Evolutionary conservation across 2,113 vertebrate species (phyloP).

Genomic region (Motacilla alba): DNA sequence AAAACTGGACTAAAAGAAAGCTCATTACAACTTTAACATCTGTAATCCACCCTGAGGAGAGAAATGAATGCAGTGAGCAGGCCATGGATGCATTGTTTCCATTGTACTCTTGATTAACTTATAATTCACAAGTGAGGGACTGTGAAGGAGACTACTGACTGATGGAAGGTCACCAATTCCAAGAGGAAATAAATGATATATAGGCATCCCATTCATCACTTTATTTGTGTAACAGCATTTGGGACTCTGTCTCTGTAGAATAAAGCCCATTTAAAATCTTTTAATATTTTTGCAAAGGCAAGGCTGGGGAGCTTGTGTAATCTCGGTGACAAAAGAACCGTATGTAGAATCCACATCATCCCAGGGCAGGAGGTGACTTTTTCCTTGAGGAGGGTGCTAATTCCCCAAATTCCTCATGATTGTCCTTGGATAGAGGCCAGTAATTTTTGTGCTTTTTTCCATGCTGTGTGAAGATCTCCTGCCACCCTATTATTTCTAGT

Average conservation of each 20-base stretch:
- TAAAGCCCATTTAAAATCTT: slow-evolving; percentile 39
- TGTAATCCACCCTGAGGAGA: slow-evolving; percentile 55
- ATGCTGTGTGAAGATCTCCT: not conserved
- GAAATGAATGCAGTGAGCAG: not conserved
- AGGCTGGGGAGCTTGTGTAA: not conserved
- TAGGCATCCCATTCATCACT: slow-evolving; percentile 40
- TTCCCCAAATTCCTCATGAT: not conserved
- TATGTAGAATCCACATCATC: not conserved
- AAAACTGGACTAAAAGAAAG: slow-evolving; percentile 60
- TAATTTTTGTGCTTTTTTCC: not conserved
- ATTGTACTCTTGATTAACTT: slow-evolving; percentile 62
- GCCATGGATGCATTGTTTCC: slow-evolving; percentile 51
- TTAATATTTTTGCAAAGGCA: slow-evolving; percentile 31
- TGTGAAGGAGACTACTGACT: slow-evolving; percentile 60
- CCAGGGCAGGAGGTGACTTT: not conserved
- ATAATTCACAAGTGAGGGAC: slow-evolving; percentile 58
- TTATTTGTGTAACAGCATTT: slow-evolving; percentile 40
- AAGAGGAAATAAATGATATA: slow-evolving; percentile 60
- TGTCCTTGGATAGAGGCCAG: not conserved
- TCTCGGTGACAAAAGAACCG: not conserved
- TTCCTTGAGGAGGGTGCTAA: not conserved
- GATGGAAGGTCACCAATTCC: slow-evolving; percentile 62
- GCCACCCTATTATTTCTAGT: not conserved
- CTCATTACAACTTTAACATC: slow-evolving; percentile 62
- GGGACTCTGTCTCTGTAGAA: slow-evolving; percentile 11